A percentile compares a stretch with the other conserved stretches of the same genome.
Evolutionary conservation across 1,140 invertebrate genomes (phyloP).

Genomic region (Drosophila pallidifrons): DNA sequence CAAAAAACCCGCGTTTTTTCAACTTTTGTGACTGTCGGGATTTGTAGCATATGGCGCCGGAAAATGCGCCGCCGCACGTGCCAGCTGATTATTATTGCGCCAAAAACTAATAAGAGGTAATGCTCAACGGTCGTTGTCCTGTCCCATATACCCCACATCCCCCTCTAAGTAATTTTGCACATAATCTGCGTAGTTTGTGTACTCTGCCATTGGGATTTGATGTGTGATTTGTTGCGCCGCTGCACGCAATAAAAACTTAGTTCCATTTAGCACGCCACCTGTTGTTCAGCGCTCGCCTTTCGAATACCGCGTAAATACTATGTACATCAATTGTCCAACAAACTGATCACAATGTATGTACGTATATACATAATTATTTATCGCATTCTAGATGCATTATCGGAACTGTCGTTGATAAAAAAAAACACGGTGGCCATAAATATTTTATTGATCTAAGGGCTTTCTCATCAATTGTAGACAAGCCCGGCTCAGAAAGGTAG

Average conservation of each 20-base stretch:
- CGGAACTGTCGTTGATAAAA: slow-evolving; percentile 12
- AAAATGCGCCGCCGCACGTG: slow-evolving; percentile 54
- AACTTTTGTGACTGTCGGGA: neutral
- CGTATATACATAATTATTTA: slow-evolving; percentile 12
- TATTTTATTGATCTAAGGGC: too few relatives aligned
- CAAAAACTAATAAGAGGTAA: slow-evolving; percentile 42
- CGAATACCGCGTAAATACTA: slow-evolving; percentile 18
- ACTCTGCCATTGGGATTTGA: neutral
- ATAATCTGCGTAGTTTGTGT: slow-evolving; percentile 4
- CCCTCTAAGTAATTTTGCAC: neutral
- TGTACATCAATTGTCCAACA: neutral
- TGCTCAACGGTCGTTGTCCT: slow-evolving; percentile 14
- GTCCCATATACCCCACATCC: neutral
- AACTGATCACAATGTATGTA: slow-evolving; percentile 22
- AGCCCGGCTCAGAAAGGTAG: too few relatives aligned
- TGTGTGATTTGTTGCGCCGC: slow-evolving; percentile 56
- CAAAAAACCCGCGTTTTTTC: neutral
- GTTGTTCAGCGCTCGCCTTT: slow-evolving; percentile 25
- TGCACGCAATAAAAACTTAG: slow-evolving; percentile 51
- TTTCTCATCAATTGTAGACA: too few relatives aligned
- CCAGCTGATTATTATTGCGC: slow-evolving; percentile 40
- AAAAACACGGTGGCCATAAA: neutral
- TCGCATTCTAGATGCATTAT: slow-evolving; percentile 9
- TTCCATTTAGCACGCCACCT: slow-evolving; percentile 40
- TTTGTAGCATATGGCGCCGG: slow-evolving; percentile 49